These are phyloP conservation scores for Pyrocephalus nanus DNA, from an alignment of 2,797 vertebrate genomes.

Conservation along the genomic window DNA sequence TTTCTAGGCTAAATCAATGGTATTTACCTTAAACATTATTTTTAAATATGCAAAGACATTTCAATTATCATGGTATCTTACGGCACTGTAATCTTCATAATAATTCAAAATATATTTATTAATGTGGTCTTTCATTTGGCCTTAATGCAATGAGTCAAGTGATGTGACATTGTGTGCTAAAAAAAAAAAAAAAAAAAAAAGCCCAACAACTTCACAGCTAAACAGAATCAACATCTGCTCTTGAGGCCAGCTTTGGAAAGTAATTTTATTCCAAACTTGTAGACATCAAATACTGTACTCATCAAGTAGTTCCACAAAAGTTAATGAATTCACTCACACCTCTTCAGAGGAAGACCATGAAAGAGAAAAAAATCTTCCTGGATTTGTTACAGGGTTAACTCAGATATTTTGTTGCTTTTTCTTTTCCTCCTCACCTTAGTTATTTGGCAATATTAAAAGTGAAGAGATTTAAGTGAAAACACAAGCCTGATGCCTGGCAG, in stretches of 20 bases:
- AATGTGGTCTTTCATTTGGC: neutral
- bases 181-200: neutral
- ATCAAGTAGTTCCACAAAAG: neutral
- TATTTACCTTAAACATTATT: neutral
- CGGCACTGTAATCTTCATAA: neutral
- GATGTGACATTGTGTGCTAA: neutral
- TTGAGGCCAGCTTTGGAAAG: neutral
- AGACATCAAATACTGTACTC: neutral
- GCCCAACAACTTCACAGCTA: neutral
- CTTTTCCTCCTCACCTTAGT: neutral
- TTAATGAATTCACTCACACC: neutral
- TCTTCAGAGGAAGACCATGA: neutral
- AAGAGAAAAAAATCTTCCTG: neutral
- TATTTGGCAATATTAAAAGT: neutral
- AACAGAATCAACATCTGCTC: neutral
- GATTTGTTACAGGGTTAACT: neutral
- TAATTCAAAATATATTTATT: neutral
- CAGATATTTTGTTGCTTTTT: neutral
- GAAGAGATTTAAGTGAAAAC: neutral
- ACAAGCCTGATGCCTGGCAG: fast-evolving
- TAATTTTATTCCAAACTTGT: neutral
- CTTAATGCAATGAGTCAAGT: neutral
- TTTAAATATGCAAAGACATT: neutral
- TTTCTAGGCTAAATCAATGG: neutral
- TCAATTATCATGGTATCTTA: neutral